Conservation (phyloP, 2,113 vertebrate species). For the rabbit (Oryctolagus cuniculus) region mOryCun1.1 NC_091432.1:235941501-235942000, state of each 20-base stretch:
- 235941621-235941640: not conserved
- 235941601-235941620: not conserved
- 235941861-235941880: not conserved
- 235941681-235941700: rapidly evolving
- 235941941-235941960: not conserved
- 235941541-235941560: not conserved
- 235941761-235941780: not conserved
- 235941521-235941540: constrained; percentile 31
- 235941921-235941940: not conserved
- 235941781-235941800: too few species aligned
- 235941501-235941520: not conserved
- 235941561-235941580: not conserved
- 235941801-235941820: too few species aligned
- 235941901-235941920: rapidly evolving
- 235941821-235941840: not conserved
- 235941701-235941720: not conserved
- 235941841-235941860: not conserved
- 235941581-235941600: constrained; percentile 56
- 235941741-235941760: not conserved
- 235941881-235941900: not conserved
- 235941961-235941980: not conserved
- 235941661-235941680: rapidly evolving
- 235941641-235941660: constrained; percentile 44
- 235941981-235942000: not conserved
- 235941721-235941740: not conserved